Percentiles rank a stretch among this genome's conserved stretches.
These are phyloP conservation scores for Ianthella basta DNA, from an alignment of 37 sponge, comb jelly and placozoan species.

Conservation along the genomic window DNA sequence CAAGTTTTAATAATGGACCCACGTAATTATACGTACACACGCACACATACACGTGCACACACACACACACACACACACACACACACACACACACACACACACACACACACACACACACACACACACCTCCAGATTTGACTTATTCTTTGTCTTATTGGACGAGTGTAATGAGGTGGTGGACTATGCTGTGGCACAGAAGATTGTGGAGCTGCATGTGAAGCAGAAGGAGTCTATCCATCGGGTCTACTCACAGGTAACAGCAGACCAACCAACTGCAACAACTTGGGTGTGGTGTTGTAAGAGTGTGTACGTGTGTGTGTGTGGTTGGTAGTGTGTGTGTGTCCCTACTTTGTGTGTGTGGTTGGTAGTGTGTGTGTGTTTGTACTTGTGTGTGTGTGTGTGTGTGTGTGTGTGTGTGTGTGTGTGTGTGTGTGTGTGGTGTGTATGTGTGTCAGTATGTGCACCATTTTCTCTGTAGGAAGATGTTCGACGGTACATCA, in stretches of 20 bases:
- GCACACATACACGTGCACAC: no score
- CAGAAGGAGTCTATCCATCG: conserved; percentile 72
- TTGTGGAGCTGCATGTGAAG: conserved; percentile 91
- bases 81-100: no score
- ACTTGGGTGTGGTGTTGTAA: conserved; percentile 6
- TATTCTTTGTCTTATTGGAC: conserved; percentile 97
- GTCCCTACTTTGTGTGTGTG: not conserved
- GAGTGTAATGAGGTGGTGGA: conserved; percentile 99
- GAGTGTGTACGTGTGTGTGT: conserved; percentile 23
- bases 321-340: not conserved
- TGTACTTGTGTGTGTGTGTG: no score
- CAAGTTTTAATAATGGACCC: no score
- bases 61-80: no score
- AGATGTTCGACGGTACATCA: conserved; percentile 91
- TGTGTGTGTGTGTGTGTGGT: not conserved
- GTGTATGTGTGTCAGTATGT: no score
- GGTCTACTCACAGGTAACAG: conserved; percentile 90
- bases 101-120: no score
- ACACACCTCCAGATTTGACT: conserved; percentile 77
- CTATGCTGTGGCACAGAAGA: conserved; percentile 96
- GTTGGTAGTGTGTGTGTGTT: not conserved
- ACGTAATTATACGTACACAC: no score
- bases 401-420: not conserved
- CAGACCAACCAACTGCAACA: not conserved
- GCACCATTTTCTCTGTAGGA: conserved; percentile 53